A percentile compares a stretch with the other conserved stretches of the same genome.
These are phyloP conservation scores for Trichogramma dendrolimi DNA, from an alignment of 2,888 invertebrate genomes.

Conservation along the genomic window DNA sequence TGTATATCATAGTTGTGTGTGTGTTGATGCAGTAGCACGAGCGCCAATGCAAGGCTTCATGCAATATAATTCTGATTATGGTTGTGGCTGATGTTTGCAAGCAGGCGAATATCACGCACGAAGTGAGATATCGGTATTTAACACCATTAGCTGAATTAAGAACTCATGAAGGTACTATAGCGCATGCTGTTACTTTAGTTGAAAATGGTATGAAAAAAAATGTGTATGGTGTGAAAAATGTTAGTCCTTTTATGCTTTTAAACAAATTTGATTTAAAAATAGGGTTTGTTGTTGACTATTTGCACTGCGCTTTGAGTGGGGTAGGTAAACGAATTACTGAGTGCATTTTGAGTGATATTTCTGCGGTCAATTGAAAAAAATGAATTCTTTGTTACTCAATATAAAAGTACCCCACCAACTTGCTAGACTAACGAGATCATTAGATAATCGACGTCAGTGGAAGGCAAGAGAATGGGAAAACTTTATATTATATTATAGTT, in stretches of 20 bases:
- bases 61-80: conserved; percentile 9
- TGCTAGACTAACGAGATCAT: conserved; percentile 1
- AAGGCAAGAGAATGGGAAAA: conserved; percentile 23
- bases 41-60: conserved; percentile 13
- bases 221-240: neutral
- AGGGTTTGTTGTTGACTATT: conserved; percentile 6
- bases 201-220: neutral
- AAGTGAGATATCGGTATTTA: neutral
- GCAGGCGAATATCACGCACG: neutral
- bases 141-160: neutral
- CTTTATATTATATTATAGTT: conserved; percentile 17
- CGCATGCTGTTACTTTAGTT: neutral
- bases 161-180: conserved; percentile 5
- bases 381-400: neutral
- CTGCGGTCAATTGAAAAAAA: neutral
- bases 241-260: neutral
- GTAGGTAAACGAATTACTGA: conserved; percentile 2
- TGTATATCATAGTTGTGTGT: conserved; percentile 2
- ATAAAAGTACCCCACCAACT: neutral
- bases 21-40: conserved; percentile 17
- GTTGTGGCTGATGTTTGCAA: conserved; percentile 8
- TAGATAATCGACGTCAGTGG: conserved; percentile 8
- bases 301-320: conserved; percentile 2
- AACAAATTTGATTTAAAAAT: neutral
- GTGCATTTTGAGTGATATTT: neutral